Percentiles rank a stretch among this genome's conserved stretches.
Evolutionary conservation across 1,140 invertebrate genomes (phyloP).

Genomic region (Copidosoma floridanum): DNA sequence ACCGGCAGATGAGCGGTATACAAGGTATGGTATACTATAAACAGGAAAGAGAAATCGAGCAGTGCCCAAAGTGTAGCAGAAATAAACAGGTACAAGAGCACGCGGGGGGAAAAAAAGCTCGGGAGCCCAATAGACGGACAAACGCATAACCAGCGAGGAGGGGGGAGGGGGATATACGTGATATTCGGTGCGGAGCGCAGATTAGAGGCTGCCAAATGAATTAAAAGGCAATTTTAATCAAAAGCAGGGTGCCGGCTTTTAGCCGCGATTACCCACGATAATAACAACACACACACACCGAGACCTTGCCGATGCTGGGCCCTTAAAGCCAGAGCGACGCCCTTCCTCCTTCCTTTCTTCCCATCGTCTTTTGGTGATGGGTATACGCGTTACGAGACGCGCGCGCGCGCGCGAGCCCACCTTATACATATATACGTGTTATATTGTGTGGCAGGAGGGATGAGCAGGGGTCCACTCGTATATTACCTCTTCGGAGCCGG

Average conservation of each 20-base stretch:
- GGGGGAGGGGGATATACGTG: no score
- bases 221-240: slow-evolving; percentile 57
- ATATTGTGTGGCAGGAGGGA: not conserved
- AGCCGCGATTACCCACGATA: slow-evolving; percentile 54
- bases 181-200: no score
- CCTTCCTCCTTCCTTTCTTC: slow-evolving; percentile 27
- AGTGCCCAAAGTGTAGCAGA: no score
- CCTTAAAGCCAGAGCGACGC: slow-evolving; percentile 30
- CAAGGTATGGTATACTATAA: no score
- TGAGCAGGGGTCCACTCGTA: not conserved
- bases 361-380: slow-evolving; percentile 29
- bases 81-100: no score
- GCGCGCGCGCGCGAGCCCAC: not conserved
- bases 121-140: no score
- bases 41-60: no score
- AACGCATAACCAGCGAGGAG: no score
- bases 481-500: slow-evolving; percentile 21
- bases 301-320: no score
- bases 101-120: no score
- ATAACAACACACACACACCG: no score
- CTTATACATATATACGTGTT: slow-evolving; percentile 9
- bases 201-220: slow-evolving; percentile 57
- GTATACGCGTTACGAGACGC: slow-evolving; percentile 27
- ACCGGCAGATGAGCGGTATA: no score
- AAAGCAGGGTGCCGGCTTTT: slow-evolving; percentile 52